phyloP scores from a whole-genome alignment of 2,113 vertebrate genomes.

The Pelusios castaneus region DNA sequence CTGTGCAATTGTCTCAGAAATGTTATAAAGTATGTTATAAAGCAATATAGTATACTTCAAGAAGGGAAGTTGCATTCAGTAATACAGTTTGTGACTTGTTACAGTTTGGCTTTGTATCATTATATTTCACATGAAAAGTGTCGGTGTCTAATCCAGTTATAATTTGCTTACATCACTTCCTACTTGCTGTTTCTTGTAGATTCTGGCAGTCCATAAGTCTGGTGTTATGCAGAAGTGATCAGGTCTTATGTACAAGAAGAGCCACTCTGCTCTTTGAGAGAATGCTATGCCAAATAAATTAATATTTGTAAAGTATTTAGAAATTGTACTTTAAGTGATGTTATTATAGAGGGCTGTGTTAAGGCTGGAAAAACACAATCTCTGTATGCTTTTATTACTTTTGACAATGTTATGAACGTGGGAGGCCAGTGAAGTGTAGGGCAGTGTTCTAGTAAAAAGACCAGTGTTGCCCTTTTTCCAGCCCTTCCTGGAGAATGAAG shows the following conservation, averaged over 20 bases:
- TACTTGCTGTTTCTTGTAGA: neutral
- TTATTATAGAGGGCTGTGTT: neutral
- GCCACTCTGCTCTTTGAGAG: too few species aligned
- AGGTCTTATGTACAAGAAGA: neutral
- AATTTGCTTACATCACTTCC: neutral
- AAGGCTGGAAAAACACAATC: neutral
- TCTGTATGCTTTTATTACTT: neutral
- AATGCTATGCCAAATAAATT: neutral
- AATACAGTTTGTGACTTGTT: neutral
- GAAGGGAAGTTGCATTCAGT: neutral
- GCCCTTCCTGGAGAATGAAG: neutral
- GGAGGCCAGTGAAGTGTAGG: rapidly evolving
- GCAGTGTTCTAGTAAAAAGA: too few species aligned
- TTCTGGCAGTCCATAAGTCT: neutral
- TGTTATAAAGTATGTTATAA: neutral
- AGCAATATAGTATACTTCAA: neutral
- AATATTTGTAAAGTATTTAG: neutral
- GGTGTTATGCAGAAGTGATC: neutral
- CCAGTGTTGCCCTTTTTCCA: neutral
- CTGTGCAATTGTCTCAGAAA: neutral
- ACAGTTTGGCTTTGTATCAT: neutral
- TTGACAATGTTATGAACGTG: neutral
- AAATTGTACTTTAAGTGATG: neutral
- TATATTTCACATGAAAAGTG: too few species aligned
- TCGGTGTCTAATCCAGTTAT: too few species aligned